Conservation (phyloP, 2,888 invertebrate species). For the Trachelus stipa region DNA sequence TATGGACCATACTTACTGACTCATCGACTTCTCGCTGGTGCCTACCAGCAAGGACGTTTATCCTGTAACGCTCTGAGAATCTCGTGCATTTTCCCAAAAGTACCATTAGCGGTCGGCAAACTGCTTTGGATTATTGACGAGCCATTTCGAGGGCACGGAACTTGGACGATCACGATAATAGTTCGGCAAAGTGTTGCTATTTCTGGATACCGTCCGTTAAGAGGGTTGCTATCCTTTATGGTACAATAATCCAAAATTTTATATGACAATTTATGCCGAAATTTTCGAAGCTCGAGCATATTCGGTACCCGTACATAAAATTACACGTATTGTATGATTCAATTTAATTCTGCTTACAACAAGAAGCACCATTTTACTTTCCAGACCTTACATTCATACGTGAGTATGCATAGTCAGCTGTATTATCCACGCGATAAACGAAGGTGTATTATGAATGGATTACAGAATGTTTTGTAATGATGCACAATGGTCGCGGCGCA, state of each 20-base stretch:
- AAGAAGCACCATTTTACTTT: background rate
- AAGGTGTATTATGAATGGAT: constrained; percentile 32
- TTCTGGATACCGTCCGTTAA: background rate
- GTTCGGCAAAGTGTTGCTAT: constrained; percentile 27
- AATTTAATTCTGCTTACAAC: background rate
- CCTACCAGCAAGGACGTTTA: background rate
- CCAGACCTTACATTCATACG: too few species aligned
- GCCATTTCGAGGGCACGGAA: constrained; percentile 49
- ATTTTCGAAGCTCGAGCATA: background rate
- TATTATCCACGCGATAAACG: background rate
- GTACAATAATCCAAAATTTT: background rate
- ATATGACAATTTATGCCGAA: background rate
- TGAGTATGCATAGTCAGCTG: background rate
- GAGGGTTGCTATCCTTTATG: background rate
- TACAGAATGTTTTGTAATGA: constrained; percentile 41
- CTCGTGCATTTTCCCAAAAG: constrained; percentile 45
- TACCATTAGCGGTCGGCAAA: constrained; percentile 48
- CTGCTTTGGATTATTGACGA: constrained; percentile 43
- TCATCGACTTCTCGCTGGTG: background rate
- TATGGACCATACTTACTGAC: background rate
- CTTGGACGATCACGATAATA: constrained; percentile 52
- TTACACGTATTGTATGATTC: background rate
- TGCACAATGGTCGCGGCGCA: constrained; percentile 30
- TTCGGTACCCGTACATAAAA: background rate
- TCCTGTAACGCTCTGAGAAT: constrained; percentile 13